Evolutionary conservation across 2,888 invertebrate genomes (phyloP).

Genomic region (Fragum fragum): DNA sequence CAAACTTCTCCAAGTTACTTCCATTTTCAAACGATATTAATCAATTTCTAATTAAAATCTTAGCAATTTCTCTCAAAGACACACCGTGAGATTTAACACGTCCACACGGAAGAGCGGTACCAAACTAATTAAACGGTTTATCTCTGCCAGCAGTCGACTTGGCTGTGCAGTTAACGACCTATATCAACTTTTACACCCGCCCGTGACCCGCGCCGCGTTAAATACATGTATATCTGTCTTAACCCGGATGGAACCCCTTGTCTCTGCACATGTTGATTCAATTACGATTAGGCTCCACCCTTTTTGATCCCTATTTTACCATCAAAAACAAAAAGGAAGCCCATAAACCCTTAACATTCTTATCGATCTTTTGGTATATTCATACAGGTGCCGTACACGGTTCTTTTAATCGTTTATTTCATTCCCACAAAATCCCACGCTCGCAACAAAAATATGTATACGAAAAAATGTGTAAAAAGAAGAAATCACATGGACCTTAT

Average conservation of each 20-base stretch:
- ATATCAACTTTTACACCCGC: not conserved
- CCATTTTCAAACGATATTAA: not conserved
- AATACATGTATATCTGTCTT: not conserved
- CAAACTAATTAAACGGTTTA: conserved; percentile 5
- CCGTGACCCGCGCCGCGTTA: not conserved
- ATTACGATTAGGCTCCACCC: not conserved
- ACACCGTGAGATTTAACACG: not conserved
- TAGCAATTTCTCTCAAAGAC: no score
- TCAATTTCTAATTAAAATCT: no score
- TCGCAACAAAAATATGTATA: no score
- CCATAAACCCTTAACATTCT: not conserved
- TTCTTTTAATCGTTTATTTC: no score
- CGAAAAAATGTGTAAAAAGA: no score
- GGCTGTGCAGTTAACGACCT: conserved; percentile 1
- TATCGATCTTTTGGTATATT: no score
- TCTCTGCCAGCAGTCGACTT: not conserved
- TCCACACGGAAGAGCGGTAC: not conserved
- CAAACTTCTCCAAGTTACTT: not conserved
- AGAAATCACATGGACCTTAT: no score
- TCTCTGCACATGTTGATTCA: not conserved
- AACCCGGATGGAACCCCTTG: not conserved
- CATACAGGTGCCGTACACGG: no score
- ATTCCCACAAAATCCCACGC: no score
- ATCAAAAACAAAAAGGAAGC: not conserved
- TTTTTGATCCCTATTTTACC: not conserved